Evolutionary conservation across 2,113 vertebrate species (phyloP).

Genomic region (Tupaia chinensis): DNA sequence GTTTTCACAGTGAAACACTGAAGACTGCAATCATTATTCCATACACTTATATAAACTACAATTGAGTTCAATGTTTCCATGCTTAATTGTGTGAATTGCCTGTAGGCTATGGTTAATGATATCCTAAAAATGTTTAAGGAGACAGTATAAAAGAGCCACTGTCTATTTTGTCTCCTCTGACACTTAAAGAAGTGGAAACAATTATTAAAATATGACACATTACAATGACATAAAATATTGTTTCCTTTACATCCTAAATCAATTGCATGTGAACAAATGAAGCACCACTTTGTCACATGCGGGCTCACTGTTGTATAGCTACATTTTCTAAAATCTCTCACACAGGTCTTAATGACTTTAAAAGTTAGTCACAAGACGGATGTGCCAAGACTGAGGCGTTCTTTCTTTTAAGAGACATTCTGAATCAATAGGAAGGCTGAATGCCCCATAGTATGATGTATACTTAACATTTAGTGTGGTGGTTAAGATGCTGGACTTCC

Average conservation of each 20-base stretch:
- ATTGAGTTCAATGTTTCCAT: not conserved
- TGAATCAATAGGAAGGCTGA: not conserved
- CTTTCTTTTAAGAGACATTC: not conserved
- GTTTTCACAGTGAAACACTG: not conserved
- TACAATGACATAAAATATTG: not conserved
- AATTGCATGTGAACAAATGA: not conserved
- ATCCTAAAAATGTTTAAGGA: not conserved
- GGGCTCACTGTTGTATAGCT: not conserved
- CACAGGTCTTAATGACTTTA: not conserved
- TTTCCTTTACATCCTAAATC: not conserved
- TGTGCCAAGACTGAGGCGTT: not conserved
- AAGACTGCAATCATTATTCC: not conserved
- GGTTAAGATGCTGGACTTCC: no score
- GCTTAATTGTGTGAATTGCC: not conserved
- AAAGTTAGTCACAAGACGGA: not conserved
- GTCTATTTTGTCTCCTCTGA: not conserved
- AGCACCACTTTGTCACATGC: not conserved
- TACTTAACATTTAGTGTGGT: not conserved
- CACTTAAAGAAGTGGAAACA: slow-evolving; percentile 16
- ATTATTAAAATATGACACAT: not conserved
- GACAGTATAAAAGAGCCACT: not conserved
- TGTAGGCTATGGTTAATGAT: not conserved
- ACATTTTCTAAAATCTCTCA: not conserved
- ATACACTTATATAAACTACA: not conserved
- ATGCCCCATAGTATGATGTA: not conserved